Evolutionary conservation across 2,113 vertebrate genomes (phyloP), one percentile per base, ranked within the genome.

Genomic region (Pituophis catenifer): DNA sequence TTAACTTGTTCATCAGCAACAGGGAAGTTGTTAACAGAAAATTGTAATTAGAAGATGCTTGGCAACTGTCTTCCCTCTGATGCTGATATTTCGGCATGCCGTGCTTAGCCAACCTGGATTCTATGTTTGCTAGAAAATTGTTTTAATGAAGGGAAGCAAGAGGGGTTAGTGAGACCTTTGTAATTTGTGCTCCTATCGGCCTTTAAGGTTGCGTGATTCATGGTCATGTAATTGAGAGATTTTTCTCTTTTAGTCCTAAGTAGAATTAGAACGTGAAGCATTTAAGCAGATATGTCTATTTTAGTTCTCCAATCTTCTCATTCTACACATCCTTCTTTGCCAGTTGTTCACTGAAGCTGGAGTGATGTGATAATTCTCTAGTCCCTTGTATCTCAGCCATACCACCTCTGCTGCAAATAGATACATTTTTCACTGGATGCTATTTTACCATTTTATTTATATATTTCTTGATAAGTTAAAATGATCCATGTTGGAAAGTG

Each of bases 401-500:
- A 75, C 93, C 59, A 54, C 75, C 81, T 92, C 1, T 29, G 91
- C 52, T 92, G 50, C 48, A 95, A 95, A 91, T 91, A 93, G 85
- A 19, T 90, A 59, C 94, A 92, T 94, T 54, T 85, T 85, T 93
- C 93, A 94, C 33, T 0, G 0, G 91, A 55, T 52, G 92, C n/a
- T 81, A 19, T 81, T 38, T 38, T 81, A 38, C n/a, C n/a, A 75
- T 33, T 70, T 21, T 62, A 62, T 11, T 10, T 62, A 62, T 12
- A 62, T 62, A 70, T 75, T 21, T 81, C 17, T 81, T 75, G 89
- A 33, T 29, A 57, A 91, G 65, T 95, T 58, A 94, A 94, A 94
- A 94, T 70, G 90, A 19, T 91, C 88, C 94, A 86, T 93, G 92
- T 81, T 87, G 89, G 94, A 95, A 91, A 44, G 90, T 93, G 2